Percentiles rank a stretch among this genome's conserved stretches.
phyloP scores from a whole-genome alignment of 2,797 vertebrate species.

The Sarcophilus harrisii region DNA sequence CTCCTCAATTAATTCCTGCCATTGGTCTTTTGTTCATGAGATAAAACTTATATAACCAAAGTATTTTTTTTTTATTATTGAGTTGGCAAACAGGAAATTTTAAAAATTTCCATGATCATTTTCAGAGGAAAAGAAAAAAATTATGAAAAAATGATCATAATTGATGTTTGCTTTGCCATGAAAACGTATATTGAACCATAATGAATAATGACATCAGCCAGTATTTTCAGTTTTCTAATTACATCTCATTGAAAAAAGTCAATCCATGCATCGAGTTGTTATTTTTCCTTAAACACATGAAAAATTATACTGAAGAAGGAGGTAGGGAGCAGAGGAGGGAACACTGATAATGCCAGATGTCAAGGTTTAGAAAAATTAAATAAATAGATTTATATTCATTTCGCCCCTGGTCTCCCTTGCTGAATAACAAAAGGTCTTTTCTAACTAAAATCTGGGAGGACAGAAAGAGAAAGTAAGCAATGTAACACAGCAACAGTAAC shows the following conservation, averaged over 20 bases:
- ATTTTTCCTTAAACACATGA: constrained; percentile 71
- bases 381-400: not conserved
- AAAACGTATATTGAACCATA: constrained; percentile 56
- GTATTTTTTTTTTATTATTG: not conserved
- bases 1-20: not conserved
- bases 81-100: constrained; percentile 59
- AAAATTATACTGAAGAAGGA: constrained; percentile 57
- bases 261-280: constrained; percentile 74
- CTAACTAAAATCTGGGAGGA: not conserved
- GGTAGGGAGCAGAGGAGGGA: not conserved
- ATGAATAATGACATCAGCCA: constrained; percentile 73
- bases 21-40: not conserved
- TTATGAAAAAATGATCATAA: not conserved
- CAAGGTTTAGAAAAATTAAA: not conserved
- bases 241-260: constrained; percentile 67
- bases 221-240: constrained; percentile 75
- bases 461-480: not conserved
- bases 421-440: not conserved
- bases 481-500: not conserved
- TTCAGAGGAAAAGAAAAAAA: constrained; percentile 53
- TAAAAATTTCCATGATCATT: constrained; percentile 68
- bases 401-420: not conserved
- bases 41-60: not conserved
- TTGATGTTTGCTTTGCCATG: constrained; percentile 29
- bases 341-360: constrained; percentile 23